Evolutionary conservation across 2,113 vertebrate species (phyloP).

Genomic region (Corvus hawaiiensis): DNA sequence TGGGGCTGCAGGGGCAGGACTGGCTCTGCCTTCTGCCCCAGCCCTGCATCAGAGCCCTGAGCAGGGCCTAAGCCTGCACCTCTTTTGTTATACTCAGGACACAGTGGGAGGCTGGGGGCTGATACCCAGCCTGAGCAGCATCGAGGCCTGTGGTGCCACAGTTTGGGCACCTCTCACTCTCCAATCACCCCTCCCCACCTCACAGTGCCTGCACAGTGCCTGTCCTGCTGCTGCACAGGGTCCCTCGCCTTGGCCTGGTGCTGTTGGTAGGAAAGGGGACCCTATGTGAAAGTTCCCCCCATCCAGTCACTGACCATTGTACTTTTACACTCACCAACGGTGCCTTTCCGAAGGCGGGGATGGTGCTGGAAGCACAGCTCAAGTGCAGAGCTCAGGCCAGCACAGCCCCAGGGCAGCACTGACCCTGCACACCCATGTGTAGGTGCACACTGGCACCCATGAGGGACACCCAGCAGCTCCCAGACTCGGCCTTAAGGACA

Average conservation of each 20-base stretch:
- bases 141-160: accelerated
- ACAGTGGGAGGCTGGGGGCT: not conserved
- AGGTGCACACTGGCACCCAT: not conserved
- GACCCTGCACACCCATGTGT: not conserved
- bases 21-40: not conserved
- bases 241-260: not conserved
- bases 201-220: not conserved
- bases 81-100: not conserved
- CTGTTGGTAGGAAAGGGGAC: not conserved
- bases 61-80: not conserved
- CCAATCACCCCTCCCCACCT: not conserved
- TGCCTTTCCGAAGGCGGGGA: not conserved
- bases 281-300: accelerated
- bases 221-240: not conserved
- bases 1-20: accelerated
- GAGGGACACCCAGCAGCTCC: not conserved
- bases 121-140: not conserved
- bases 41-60: not conserved
- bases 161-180: not conserved
- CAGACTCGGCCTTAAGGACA: not conserved
- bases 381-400: not conserved
- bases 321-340: not conserved
- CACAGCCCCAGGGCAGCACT: not conserved
- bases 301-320: not conserved
- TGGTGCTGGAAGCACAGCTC: not conserved